Conservation (phyloP, 2,113 vertebrate species). For the Tyrannus savana region DNA sequence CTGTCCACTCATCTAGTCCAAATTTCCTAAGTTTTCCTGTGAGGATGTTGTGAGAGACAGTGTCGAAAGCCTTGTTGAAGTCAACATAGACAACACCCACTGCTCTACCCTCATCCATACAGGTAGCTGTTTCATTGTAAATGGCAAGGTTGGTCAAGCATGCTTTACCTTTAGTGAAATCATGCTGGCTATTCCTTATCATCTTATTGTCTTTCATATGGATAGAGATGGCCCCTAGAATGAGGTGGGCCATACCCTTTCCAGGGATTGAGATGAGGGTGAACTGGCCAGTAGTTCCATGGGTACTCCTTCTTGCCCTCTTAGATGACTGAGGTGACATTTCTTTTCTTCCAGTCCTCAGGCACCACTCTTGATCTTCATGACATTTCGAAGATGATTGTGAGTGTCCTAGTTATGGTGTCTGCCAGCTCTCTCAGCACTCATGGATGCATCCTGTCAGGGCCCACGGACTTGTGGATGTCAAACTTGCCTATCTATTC, state of each 20-base stretch:
- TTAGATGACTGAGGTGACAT: not conserved
- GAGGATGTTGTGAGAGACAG: not conserved
- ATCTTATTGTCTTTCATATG: not conserved
- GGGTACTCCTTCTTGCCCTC: not conserved
- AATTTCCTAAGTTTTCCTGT: not conserved
- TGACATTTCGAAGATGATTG: not conserved
- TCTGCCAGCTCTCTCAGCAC: not conserved
- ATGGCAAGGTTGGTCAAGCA: not conserved
- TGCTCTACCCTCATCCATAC: not conserved
- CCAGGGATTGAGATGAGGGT: not conserved
- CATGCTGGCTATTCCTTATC: not conserved
- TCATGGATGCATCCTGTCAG: not conserved
- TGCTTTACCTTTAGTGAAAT: not conserved
- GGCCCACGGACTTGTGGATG: not conserved
- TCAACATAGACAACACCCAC: not conserved
- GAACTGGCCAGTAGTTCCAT: not conserved
- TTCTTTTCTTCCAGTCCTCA: not conserved
- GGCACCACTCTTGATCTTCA: not conserved
- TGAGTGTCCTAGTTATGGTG: not conserved
- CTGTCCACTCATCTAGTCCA: not conserved
- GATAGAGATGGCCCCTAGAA: not conserved
- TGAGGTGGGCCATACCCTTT: not conserved
- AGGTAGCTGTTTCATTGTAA: not conserved
- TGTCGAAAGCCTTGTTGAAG: not conserved
- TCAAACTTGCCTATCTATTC: not conserved